A percentile compares a stretch with the other conserved stretches of the same genome.
These are phyloP conservation scores for Onychomys arenicola DNA, from an alignment of 2,797 vertebrate species.

Conservation along the genomic window DNA sequence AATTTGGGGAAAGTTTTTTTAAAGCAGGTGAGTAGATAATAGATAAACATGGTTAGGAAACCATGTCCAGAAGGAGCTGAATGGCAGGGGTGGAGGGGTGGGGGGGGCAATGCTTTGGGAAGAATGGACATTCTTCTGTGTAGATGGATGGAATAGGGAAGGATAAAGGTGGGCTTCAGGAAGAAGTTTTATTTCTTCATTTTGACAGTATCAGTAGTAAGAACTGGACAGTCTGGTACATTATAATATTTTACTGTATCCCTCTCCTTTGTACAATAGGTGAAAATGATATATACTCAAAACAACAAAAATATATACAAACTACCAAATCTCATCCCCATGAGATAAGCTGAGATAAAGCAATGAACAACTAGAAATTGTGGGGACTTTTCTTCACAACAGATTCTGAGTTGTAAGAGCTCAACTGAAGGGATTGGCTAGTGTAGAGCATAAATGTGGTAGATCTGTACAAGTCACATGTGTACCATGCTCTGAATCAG, in stretches of 20 bases:
- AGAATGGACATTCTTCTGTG: not conserved
- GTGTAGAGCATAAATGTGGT: fast-evolving
- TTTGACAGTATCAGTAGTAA: not conserved
- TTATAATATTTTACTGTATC: not conserved
- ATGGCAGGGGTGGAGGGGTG: too few relatives aligned
- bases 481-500: fast-evolving
- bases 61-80: not conserved
- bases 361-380: not conserved
- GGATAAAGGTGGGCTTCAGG: not conserved
- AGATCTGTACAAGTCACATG: fast-evolving
- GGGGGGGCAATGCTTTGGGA: not conserved
- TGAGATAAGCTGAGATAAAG: not conserved
- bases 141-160: not conserved
- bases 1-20: not conserved
- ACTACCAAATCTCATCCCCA: not conserved
- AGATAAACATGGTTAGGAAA: not conserved
- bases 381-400: not conserved
- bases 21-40: not conserved
- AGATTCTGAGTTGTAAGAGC: not conserved
- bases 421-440: not conserved
- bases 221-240: not conserved
- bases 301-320: not conserved
- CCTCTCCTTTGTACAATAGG: not conserved
- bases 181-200: not conserved
- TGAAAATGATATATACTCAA: not conserved